Evolutionary conservation across 1,140 invertebrate genomes (phyloP).

Genomic region (Ylistrum balloti): DNA sequence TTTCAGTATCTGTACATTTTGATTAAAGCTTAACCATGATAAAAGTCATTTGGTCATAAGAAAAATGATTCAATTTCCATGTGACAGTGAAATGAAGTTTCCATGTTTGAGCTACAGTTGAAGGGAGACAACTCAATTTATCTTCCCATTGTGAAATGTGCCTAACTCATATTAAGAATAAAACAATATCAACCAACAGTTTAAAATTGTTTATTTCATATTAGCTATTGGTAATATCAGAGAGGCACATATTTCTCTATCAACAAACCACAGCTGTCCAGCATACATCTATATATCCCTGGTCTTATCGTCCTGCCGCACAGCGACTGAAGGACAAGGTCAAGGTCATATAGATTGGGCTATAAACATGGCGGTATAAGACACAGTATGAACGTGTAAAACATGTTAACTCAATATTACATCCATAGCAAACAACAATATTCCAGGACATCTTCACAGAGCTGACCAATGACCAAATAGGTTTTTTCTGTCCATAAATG

Average conservation of each 20-base stretch:
- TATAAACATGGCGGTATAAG: constrained; percentile 38
- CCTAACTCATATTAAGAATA: neutral
- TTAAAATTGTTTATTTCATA: constrained; percentile 41
- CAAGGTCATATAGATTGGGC: neutral
- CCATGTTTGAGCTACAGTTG: no score
- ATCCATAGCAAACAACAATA: constrained; percentile 31
- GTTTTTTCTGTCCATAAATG: neutral
- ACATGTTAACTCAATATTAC: constrained; percentile 26
- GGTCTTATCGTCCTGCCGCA: neutral
- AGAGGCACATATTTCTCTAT: constrained; percentile 38
- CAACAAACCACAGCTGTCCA: constrained; percentile 25
- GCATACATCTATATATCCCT: neutral
- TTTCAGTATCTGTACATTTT: no score
- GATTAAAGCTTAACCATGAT: no score
- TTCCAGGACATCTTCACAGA: neutral
- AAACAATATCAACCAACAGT: neutral
- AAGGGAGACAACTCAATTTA: no score
- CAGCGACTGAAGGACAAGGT: neutral
- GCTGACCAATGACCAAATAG: neutral
- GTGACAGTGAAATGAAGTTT: no score
- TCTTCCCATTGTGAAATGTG: no score
- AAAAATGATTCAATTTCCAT: no score
- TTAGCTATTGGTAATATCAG: constrained; percentile 33
- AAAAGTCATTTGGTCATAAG: no score
- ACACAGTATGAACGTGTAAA: constrained; percentile 34